Evolutionary conservation across 1,140 invertebrate genomes (phyloP).

Genomic region (Ooceraea biroi): DNA sequence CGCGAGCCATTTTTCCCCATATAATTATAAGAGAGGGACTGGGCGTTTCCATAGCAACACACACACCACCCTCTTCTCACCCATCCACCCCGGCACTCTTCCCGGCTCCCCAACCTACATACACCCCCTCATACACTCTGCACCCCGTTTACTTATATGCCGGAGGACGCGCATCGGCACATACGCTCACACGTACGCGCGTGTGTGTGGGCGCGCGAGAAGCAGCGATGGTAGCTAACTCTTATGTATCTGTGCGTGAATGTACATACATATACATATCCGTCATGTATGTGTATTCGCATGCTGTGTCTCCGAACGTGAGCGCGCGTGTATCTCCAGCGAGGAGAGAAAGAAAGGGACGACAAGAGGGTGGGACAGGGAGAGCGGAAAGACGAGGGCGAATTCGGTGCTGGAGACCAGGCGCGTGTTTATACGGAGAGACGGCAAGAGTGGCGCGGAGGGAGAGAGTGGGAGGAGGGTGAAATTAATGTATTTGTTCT

Average conservation of each 20-base stretch:
- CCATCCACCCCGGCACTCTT: slow-evolving; percentile 60
- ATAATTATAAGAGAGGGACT: slow-evolving; percentile 83
- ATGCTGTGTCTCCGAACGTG: slow-evolving; percentile 39
- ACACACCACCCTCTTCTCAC: slow-evolving; percentile 81
- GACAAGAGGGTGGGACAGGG: slow-evolving; percentile 33
- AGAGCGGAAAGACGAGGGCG: slow-evolving; percentile 61
- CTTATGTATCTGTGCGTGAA: slow-evolving; percentile 47
- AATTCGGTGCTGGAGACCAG: slow-evolving; percentile 53
- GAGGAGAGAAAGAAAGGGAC: slow-evolving; percentile 39
- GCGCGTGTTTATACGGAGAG: slow-evolving; percentile 62
- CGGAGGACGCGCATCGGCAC: slow-evolving; percentile 80
- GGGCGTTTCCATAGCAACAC: slow-evolving; percentile 84
- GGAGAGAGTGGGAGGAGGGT: slow-evolving; percentile 73
- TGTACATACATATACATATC: not conserved
- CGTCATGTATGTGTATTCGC: slow-evolving; percentile 2
- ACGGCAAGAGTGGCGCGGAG: slow-evolving; percentile 44
- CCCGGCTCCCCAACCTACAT: slow-evolving; percentile 48
- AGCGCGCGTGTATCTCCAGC: slow-evolving; percentile 41
- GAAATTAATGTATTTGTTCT: slow-evolving; percentile 85
- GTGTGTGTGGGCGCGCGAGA: slow-evolving; percentile 10
- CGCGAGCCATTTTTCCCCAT: slow-evolving; percentile 83
- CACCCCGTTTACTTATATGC: slow-evolving; percentile 83
- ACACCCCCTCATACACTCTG: slow-evolving; percentile 71
- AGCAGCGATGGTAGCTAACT: slow-evolving; percentile 21
- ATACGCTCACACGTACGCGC: slow-evolving; percentile 34